Conservation (phyloP, 30 jellyfish, hydroid and myxozoan species). For the Turritopsis rubra region DNA sequence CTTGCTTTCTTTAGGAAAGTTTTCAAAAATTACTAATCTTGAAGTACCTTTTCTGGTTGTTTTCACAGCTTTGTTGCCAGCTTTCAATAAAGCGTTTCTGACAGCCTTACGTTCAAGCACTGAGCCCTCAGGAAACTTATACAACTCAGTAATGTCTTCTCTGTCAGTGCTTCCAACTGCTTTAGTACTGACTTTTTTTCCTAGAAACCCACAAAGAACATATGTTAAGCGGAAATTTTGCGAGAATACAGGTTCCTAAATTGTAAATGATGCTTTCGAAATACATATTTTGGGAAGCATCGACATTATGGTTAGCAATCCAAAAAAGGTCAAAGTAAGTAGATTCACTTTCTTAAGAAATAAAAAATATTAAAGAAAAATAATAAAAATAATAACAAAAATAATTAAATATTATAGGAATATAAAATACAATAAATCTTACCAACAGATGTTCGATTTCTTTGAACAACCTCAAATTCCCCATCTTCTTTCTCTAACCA, state of each 20-base stretch:
- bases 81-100: constrained; percentile 55
- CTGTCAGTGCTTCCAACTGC: constrained; percentile 61
- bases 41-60: constrained; percentile 38
- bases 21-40: too few species aligned
- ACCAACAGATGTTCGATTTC: constrained; percentile 80
- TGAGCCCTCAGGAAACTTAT: constrained; percentile 75
- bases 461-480: constrained; percentile 53
- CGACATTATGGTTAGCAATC: too few species aligned
- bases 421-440: neutral
- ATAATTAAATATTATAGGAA: too few species aligned
- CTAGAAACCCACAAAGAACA: constrained; percentile 11
- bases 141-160: constrained; percentile 64
- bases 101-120: constrained; percentile 72
- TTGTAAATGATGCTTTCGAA: neutral
- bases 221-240: neutral
- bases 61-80: constrained; percentile 44
- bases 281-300: neutral
- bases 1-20: too few species aligned
- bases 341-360: too few species aligned
- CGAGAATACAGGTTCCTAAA: neutral
- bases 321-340: too few species aligned
- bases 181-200: constrained; percentile 75
- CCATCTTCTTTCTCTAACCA: constrained; percentile 60
- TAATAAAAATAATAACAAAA: too few species aligned
- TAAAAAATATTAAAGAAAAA: too few species aligned